Evolutionary conservation across 1,140 invertebrate species (phyloP), one percentile per base, ranked within the genome.

Genomic region (Ylistrum balloti): DNA sequence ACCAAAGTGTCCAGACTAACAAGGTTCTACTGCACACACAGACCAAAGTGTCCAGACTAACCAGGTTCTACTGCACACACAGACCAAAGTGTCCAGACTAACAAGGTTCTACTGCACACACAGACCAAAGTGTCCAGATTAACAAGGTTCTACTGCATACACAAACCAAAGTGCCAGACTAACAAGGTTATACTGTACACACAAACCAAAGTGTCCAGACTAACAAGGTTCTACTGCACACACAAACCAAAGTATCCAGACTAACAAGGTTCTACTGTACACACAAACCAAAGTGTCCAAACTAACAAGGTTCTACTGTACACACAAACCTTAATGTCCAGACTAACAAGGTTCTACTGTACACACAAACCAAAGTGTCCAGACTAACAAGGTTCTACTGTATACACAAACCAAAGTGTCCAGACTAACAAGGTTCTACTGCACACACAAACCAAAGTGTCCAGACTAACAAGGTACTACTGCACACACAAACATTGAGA

Each of bases 371-470:
- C 45, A 74, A 28, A 74, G 5, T 28, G n/a, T 28, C 56, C 22
- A 74, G 56, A 74, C 56, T 45, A 74, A n/a, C n/a, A 74, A 74
- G 22, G n/a, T 74, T 74, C 22, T 74, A 74, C 56, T 74, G 56
- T 28, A 74, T n/a, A 74, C 5, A 17, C 56, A n/a, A 56, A 56
- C 45, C 3, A 22, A 56, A 15, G 9, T 56, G 13, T 56, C 7
- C 35, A 38, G 35, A 38, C 35, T 38, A 38, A 38, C 5, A 38
- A 38, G 13, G 35, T 38, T 28, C 56, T 74, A 0, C n/a, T 74
- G 56, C 9, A 74, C 56, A 74, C 22, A 3, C 45, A 11, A 56
- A 13, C 13, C 35, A 38, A 45, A 74, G 56, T 74, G 22, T 74
- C 56, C n/a, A n/a, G 56, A 74, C 22, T 28, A 74, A 17, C 56